These are phyloP conservation scores for Tringa solitaria DNA, from an alignment of 2,113 vertebrate species.

Conservation along the genomic window DNA sequence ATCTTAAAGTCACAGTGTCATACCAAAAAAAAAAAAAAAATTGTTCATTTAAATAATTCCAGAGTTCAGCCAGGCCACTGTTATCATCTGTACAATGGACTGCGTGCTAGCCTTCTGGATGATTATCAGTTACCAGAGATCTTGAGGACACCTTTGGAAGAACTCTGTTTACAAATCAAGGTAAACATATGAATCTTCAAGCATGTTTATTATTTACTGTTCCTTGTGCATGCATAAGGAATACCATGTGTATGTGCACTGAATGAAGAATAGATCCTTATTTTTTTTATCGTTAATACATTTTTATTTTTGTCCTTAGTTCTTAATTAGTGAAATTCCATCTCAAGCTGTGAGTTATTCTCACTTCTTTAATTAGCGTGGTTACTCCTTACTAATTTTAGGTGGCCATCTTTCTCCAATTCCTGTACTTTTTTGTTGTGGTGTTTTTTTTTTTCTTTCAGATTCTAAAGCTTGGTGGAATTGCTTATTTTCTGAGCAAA, in stretches of 20 bases:
- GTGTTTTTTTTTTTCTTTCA: conserved; percentile 26
- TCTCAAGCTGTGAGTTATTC: not conserved
- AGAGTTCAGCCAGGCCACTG: conserved; percentile 96
- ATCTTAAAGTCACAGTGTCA: not conserved
- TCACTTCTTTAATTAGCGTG: not conserved
- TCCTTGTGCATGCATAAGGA: not conserved
- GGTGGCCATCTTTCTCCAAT: rapidly evolving
- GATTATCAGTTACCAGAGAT: conserved; percentile 97
- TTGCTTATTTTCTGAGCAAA: conserved; percentile 87
- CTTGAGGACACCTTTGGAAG: conserved; percentile 92
- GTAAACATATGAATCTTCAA: conserved; percentile 61
- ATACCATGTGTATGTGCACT: not conserved
- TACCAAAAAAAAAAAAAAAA: not conserved
- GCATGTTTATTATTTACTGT: not conserved
- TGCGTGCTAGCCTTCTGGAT: conserved; percentile 90
- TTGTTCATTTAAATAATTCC: not conserved
- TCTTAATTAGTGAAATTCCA: not conserved
- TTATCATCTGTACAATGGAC: conserved; percentile 93
- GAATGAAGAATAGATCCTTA: not conserved
- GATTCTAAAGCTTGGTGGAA: conserved; percentile 92
- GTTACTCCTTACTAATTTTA: not conserved
- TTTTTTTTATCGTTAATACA: not conserved
- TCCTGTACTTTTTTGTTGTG: not conserved
- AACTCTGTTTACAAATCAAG: conserved; percentile 98
- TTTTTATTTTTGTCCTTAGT: not conserved